phyloP scores from a whole-genome alignment of 2,113 vertebrate genomes.

The Sylvietta virens region DNA sequence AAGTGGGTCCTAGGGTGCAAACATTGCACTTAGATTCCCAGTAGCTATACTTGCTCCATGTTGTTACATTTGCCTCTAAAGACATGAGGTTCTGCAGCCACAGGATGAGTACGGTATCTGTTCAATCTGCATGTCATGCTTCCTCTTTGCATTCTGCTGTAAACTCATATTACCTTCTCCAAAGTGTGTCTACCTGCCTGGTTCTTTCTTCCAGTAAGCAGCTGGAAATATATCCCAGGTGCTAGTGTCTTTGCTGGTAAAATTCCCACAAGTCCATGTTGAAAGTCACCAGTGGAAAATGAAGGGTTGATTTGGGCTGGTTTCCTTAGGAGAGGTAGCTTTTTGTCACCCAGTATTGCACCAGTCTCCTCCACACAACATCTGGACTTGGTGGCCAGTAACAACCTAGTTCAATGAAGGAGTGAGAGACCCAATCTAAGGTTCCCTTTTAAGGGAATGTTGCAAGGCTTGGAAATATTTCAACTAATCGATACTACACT shows the following conservation, averaged over 20 bases:
- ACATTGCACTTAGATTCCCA: not conserved
- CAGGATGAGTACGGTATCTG: not conserved
- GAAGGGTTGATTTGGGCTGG: not conserved
- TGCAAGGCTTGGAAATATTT: conserved; percentile 17
- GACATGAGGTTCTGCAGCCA: not conserved
- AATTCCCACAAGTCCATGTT: not conserved
- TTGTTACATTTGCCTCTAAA: not conserved
- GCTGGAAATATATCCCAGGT: not conserved
- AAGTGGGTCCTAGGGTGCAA: not conserved
- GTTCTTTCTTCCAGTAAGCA: not conserved
- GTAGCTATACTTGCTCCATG: not conserved
- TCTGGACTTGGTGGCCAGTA: not conserved
- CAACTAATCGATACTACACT: not conserved
- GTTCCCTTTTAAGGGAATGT: conserved; percentile 35
- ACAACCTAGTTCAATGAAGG: not conserved
- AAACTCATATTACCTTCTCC: not conserved
- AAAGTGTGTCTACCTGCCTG: not conserved
- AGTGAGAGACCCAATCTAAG: not conserved
- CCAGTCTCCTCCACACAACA: not conserved
- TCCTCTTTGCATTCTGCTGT: not conserved
- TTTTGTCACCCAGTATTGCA: not conserved
- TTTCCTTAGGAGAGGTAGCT: not conserved
- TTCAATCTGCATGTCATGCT: accelerated
- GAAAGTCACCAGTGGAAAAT: not conserved
- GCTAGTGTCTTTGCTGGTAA: not conserved